phyloP scores from a whole-genome alignment of 2,113 vertebrate genomes.

The Pleuronectes platessa region DNA sequence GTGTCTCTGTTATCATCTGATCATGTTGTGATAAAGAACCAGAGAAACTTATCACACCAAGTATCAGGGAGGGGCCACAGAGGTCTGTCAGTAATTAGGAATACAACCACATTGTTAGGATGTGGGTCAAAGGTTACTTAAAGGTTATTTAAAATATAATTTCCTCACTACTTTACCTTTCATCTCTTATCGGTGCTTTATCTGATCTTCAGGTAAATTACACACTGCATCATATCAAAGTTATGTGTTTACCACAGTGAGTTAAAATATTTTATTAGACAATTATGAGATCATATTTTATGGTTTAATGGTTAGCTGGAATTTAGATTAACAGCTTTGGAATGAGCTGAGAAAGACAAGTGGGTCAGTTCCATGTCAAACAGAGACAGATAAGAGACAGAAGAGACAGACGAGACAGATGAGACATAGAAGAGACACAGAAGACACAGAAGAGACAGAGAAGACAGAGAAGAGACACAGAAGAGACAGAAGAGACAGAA shows the following conservation, averaged over 20 bases:
- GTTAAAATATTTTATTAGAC: not conserved
- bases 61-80: not conserved
- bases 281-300: not conserved
- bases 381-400: not conserved
- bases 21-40: no score
- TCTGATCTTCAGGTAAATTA: not conserved
- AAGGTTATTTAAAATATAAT: not conserved
- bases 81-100: no score
- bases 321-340: not conserved
- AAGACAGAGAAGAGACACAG: no score
- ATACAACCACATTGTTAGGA: no score
- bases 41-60: not conserved
- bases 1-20: not conserved
- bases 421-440: no score
- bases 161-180: not conserved
- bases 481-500: no score
- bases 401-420: no score
- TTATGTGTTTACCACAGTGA: not conserved
- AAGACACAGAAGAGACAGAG: no score
- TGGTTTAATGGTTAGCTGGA: no score
- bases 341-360: not conserved
- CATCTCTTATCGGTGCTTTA: not conserved
- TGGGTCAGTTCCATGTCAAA: not conserved
- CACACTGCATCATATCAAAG: conserved; percentile 17
- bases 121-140: not conserved